These are phyloP conservation scores for Lamprotornis superbus DNA, from an alignment of 2,113 vertebrate genomes.

Conservation along the genomic window DNA sequence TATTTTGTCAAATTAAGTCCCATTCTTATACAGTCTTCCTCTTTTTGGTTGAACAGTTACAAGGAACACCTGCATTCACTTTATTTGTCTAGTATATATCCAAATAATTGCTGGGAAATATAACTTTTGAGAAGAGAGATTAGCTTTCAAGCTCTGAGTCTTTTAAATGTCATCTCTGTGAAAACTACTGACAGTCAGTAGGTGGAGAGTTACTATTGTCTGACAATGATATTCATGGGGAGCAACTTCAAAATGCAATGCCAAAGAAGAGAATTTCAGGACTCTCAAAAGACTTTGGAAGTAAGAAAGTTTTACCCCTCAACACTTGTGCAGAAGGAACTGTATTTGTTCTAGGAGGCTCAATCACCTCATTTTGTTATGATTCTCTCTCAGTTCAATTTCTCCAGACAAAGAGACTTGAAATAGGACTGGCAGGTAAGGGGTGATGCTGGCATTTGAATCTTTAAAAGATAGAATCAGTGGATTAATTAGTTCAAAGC, in stretches of 20 bases:
- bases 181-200: constrained; percentile 55
- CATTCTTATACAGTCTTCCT: background rate
- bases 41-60: background rate
- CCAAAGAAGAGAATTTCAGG: constrained; percentile 25
- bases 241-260: constrained; percentile 57
- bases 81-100: constrained; percentile 32
- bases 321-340: background rate
- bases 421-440: background rate
- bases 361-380: background rate
- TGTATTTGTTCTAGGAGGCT: background rate
- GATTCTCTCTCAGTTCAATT: background rate
- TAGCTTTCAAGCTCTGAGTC: constrained; percentile 50
- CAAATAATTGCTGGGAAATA: constrained; percentile 55
- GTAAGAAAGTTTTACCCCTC: constrained; percentile 39
- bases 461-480: background rate
- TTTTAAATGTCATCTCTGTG: constrained; percentile 56
- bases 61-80: background rate
- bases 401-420: background rate
- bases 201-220: constrained; percentile 52
- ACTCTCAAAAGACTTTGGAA: constrained; percentile 26
- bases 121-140: constrained; percentile 43
- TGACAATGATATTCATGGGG: constrained; percentile 54
- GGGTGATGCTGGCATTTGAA: background rate
- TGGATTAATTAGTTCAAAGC: background rate
- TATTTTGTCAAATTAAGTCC: constrained; percentile 25